These are phyloP conservation scores for Eptatretus burgeri DNA, from an alignment of 2,113 vertebrate genomes.

Conservation along the genomic window DNA sequence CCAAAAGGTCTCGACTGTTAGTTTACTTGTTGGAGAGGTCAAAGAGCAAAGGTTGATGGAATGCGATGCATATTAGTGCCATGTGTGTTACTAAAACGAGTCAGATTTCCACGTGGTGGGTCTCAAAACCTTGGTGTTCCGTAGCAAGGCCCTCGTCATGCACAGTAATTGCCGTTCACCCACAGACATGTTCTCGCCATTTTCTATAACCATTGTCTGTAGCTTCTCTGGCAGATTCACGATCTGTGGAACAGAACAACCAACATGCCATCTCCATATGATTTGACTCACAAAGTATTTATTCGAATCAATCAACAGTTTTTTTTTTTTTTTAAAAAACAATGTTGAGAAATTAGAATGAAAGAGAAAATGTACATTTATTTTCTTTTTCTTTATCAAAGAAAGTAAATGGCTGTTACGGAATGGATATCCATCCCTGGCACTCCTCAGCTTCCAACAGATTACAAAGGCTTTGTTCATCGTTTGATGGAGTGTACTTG, in stretches of 20 bases:
- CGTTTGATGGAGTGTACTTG: too few species aligned
- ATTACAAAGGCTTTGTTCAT: too few species aligned
- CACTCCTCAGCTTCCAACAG: neutral
- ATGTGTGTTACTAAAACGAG: too few species aligned
- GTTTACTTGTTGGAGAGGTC: too few species aligned
- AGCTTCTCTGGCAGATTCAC: slow-evolving; percentile 56
- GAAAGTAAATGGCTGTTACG: neutral
- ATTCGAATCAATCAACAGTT: neutral
- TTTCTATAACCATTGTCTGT: slow-evolving; percentile 63
- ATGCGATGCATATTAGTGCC: too few species aligned
- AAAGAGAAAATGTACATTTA: too few species aligned
- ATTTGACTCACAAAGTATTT: neutral
- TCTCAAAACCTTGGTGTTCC: slow-evolving; percentile 38
- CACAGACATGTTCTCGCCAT: slow-evolving; percentile 68
- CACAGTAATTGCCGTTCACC: slow-evolving; percentile 61
- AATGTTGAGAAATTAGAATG: neutral
- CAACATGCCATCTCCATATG: neutral
- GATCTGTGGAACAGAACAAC: slow-evolving; percentile 19
- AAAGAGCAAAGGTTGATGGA: too few species aligned
- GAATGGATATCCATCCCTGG: neutral
- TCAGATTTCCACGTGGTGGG: too few species aligned
- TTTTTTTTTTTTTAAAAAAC: neutral
- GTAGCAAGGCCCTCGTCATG: slow-evolving; percentile 41
- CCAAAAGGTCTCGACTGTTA: too few species aligned
- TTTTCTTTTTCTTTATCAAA: too few species aligned